Conservation (phyloP, 1,140 invertebrate species). For the Leptinotarsa defecta region DNA sequence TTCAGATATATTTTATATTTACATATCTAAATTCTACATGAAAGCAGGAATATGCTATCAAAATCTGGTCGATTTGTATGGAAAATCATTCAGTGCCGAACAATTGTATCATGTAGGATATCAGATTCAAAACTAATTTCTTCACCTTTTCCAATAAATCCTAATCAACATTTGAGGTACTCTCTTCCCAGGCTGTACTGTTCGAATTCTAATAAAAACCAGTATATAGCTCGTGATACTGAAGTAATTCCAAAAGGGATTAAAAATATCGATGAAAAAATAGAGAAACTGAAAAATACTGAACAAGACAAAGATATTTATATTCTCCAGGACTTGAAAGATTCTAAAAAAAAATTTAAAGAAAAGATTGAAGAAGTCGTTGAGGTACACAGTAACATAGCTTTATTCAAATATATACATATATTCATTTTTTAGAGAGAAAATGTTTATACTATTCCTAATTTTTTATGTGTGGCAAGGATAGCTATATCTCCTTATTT, state of each 20-base stretch:
- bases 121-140: neutral
- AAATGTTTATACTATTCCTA: constrained; percentile 93
- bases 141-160: neutral
- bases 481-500: constrained; percentile 85
- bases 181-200: neutral
- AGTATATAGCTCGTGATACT: neutral
- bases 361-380: constrained; percentile 71
- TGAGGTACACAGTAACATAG: constrained; percentile 57
- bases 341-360: constrained; percentile 64
- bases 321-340: constrained; percentile 69
- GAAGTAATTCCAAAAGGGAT: neutral
- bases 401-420: neutral
- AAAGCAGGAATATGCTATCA: too few relatives aligned
- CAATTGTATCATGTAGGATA: too few relatives aligned
- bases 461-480: constrained; percentile 82
- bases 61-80: too few relatives aligned
- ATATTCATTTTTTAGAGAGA: constrained; percentile 68
- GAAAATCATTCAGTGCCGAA: too few relatives aligned
- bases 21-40: too few relatives aligned
- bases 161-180: neutral
- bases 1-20: too few relatives aligned
- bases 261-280: constrained; percentile 57
- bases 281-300: constrained; percentile 62
- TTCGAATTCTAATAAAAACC: neutral
- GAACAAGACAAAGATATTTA: constrained; percentile 63